phyloP scores from a whole-genome alignment of 2,113 vertebrate species.

The Etia nguti region DNA sequence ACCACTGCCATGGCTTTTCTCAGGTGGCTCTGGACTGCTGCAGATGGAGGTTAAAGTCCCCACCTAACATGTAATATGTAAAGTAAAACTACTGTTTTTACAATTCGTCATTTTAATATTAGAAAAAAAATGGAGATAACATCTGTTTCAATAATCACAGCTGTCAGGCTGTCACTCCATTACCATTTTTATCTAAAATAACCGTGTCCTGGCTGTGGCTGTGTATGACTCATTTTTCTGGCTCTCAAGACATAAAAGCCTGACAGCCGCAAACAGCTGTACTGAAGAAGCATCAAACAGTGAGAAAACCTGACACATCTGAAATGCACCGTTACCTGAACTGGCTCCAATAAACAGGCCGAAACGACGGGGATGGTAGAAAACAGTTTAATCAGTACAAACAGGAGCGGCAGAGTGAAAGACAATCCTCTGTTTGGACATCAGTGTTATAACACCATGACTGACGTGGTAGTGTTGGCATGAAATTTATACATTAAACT shows the following conservation, averaged over 20 bases:
- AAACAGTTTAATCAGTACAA: conserved; percentile 63
- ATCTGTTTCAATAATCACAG: neutral
- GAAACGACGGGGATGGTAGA: conserved; percentile 28
- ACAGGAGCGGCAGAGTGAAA: conserved; percentile 27
- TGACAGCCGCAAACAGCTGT: neutral
- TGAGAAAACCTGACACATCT: neutral
- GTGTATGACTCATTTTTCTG: neutral
- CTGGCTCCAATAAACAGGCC: neutral
- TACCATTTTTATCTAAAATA: neutral
- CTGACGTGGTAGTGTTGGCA: conserved; percentile 33
- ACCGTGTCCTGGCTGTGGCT: neutral
- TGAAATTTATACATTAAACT: conserved; percentile 36
- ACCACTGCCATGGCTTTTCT: neutral
- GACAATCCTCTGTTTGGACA: conserved; percentile 7
- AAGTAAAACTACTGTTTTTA: neutral
- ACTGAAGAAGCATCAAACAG: neutral
- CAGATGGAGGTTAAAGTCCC: neutral
- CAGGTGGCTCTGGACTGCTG: neutral
- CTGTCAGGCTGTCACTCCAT: neutral
- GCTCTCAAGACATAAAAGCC: neutral
- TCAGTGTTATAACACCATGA: conserved; percentile 25
- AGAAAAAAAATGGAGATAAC: neutral
- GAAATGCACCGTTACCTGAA: neutral
- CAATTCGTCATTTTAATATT: neutral
- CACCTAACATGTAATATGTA: neutral